Base-by-base conservation (phyloP, 2,113 vertebrate genomes). In the Vulpes vulpes region DNA sequence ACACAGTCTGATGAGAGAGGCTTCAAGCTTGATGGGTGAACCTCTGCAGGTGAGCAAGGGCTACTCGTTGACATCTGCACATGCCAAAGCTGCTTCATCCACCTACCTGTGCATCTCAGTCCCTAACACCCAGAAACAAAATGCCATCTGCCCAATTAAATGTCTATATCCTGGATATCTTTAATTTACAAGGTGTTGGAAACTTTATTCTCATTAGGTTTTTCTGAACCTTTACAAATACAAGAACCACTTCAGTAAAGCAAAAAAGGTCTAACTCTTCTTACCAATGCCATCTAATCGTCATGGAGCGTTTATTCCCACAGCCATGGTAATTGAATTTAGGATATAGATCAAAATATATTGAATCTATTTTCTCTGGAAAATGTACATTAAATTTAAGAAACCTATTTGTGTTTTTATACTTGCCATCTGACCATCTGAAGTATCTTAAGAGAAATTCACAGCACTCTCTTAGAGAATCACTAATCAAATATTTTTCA, bases 191-290 rank as follows among this genome's bases (percentile, higher is more conserved):
- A 1, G 32, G 0, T 7, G 95, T 53, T 85, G 17, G 8, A 94
- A 64, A 78, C 3, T 53, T 91, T 60, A 83, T 84, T 85, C 2
- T 59, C 49, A 83, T 60, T 85, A 62, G 67, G 6, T 71, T 92
- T 92, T 88, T 64, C 84, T 90, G 64, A 64, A 94, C 62, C 55
- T 92, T 96, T 80, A 20, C n/a, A 94, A 94, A 55, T 86, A 51
- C 2, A 64, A 87, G 23, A 71, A 88, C 9, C 57, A 81, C 27
- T 65, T 84, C 12, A 80, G 25, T 43, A 92, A 15, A 82, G 1
- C 27, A 71, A 89, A 87, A 51, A 20, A 62, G 1, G 0, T 79
- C 27, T 35, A 32, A 8, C 10, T 51, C n/a, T 23, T 94, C 20
- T 65, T 85, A 30, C 8, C 35, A 89, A 71, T 0, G 57, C 8